phyloP scores from a whole-genome alignment of 1,140 invertebrate genomes.

The Hormaphis cornu region DNA sequence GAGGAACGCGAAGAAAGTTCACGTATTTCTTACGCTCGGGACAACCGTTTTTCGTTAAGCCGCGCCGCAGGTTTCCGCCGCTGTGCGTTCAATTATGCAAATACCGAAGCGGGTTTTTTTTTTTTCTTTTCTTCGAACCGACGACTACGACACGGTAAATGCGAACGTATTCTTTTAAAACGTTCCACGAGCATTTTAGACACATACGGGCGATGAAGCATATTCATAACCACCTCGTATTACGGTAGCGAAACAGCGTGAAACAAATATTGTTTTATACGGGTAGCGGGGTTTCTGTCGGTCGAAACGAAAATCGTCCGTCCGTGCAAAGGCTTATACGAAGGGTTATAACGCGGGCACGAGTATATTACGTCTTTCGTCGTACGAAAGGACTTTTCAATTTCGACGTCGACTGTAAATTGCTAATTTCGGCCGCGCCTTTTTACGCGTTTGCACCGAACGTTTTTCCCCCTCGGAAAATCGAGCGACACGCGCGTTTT shows the following conservation, averaged over 20 bases:
- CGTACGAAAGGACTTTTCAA: conserved; percentile 6
- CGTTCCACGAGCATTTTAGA: no score
- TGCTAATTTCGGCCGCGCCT: conserved; percentile 1
- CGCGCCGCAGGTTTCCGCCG: not conserved
- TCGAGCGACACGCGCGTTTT: not conserved
- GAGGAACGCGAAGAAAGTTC: no score
- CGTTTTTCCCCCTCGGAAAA: not conserved
- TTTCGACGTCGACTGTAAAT: conserved; percentile 7
- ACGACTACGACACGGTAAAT: no score
- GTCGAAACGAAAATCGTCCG: conserved; percentile 7
- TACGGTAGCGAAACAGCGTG: conserved; percentile 7
- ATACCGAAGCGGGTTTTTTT: not conserved
- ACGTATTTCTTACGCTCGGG: conserved; percentile 3
- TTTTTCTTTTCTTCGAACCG: not conserved
- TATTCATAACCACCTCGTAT: no score
- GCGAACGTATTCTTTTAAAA: not conserved
- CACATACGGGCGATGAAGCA: no score
- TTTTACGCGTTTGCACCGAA: not conserved
- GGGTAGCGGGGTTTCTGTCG: conserved; percentile 11
- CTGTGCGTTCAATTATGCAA: conserved; percentile 25
- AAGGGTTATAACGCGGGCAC: not conserved
- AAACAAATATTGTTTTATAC: conserved; percentile 15
- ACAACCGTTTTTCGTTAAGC: not conserved
- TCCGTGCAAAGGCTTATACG: not conserved
- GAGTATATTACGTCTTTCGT: conserved; percentile 16